Base-by-base conservation (phyloP, 2,888 invertebrate species). In the Limnephilus marmoratus region DNA sequence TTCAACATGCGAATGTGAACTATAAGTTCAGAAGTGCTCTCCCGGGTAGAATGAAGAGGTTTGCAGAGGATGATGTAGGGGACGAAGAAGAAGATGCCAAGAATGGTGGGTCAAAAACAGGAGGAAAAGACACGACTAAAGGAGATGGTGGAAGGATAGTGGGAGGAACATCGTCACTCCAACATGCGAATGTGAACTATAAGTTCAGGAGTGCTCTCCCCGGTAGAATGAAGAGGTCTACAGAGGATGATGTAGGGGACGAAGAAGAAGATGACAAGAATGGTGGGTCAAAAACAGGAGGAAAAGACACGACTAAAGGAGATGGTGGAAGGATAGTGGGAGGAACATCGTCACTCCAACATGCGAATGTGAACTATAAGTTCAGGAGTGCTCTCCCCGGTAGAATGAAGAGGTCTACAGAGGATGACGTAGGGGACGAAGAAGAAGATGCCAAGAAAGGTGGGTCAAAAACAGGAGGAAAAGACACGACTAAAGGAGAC, bases 111-210 rank as follows among this genome's bases (percentile, higher is more conserved):
- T 4, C 31, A 15, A 34, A 29, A 2, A 1, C 82, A 12, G 31
- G 31, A 15, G 29, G 15, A 1, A 82, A 82, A 82, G 68, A n/a
- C 9, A 68, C 1, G 0, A 68, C 68, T 5, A 68, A 1, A 68
- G 88, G 41, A 3, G 92, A 85, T 18, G 53, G 81, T 1, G 81
- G 81, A 4, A 86, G 92, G n/a, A 92, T 92, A 41, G 83, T 92
- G n/a, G 92, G 92, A 68, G 92, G 92, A 82, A 83, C 29, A 13
- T 85, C 92, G 3, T 90, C 92, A 68, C 82, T 92, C 4, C 89
- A 91, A 31, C 89, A 41, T 18, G 45, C 90, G 13, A 88, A 87
- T 29, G 85, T 92, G 2, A 80, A 68, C 24, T 18, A 90, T 80
- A 92, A 92, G 53, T 92, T 92, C 49, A 92, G 92, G 29, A 53